Evolutionary conservation across 2,797 vertebrate genomes (phyloP).

Genomic region (Etheostoma nigrum): DNA sequence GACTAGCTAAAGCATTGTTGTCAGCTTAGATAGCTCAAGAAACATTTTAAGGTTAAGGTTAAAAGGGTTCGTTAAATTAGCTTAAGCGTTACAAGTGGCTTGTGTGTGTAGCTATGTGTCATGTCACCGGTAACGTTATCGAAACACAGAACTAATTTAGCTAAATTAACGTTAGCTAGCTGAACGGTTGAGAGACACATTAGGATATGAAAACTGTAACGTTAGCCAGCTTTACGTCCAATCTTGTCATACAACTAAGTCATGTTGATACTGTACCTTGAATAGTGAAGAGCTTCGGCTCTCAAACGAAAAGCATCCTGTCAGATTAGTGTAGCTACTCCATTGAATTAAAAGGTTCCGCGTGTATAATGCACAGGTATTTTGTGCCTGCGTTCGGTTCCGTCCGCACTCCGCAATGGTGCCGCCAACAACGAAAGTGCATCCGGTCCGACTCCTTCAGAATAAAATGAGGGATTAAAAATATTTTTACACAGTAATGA

Average conservation of each 20-base stretch:
- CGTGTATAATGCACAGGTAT: too few species aligned
- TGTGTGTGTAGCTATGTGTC: not conserved
- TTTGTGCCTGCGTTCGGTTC: not conserved
- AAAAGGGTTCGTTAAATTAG: too few species aligned
- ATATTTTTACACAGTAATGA: not conserved
- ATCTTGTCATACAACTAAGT: not conserved
- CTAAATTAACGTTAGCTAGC: constrained; percentile 12
- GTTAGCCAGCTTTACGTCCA: too few species aligned
- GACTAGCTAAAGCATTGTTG: accelerated
- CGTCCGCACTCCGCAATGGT: not conserved
- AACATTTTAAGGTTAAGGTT: too few species aligned
- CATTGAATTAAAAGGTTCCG: too few species aligned
- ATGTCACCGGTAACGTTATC: constrained; percentile 16
- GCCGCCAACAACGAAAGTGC: not conserved
- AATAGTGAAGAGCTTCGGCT: not conserved
- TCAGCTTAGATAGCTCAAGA: not conserved
- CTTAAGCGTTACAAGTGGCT: not conserved
- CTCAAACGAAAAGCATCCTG: not conserved
- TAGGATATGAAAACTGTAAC: too few species aligned
- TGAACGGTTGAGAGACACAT: not conserved
- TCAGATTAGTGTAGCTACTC: not conserved
- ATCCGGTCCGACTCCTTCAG: constrained; percentile 22
- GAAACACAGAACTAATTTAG: constrained; percentile 31
- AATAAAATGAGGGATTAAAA: not conserved
- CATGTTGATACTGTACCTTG: not conserved